Evolutionary conservation across 2,888 invertebrate species (phyloP).

Genomic region (Chymomyza fuscimana): DNA sequence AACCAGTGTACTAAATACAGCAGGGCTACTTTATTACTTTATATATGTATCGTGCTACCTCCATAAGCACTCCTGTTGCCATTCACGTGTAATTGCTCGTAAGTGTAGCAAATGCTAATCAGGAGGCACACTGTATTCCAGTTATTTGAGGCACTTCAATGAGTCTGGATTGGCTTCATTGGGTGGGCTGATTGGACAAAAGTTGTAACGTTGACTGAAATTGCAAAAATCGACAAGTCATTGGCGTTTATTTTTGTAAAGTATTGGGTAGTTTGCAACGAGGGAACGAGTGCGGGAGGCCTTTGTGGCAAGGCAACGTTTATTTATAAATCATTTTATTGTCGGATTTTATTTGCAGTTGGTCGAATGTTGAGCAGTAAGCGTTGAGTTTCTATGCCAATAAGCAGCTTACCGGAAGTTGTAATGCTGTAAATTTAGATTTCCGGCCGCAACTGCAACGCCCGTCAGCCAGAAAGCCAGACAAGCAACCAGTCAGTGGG

Average conservation of each 20-base stretch:
- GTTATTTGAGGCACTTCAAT: neutral
- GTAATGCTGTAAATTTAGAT: constrained; percentile 74
- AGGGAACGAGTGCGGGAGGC: neutral
- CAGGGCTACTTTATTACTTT: neutral
- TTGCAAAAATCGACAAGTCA: constrained; percentile 45
- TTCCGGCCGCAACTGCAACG: constrained; percentile 69
- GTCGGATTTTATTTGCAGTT: constrained; percentile 67
- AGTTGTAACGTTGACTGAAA: constrained; percentile 25
- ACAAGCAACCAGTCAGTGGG: constrained; percentile 6
- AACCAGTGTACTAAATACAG: neutral
- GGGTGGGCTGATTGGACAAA: neutral
- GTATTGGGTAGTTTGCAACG: neutral
- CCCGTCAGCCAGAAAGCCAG: constrained; percentile 28
- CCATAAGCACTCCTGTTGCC: constrained; percentile 12
- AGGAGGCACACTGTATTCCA: constrained; percentile 11
- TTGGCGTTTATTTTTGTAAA: constrained; percentile 14
- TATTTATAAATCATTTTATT: constrained; percentile 74
- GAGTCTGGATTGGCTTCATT: neutral
- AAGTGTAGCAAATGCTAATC: constrained; percentile 47
- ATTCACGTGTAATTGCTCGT: constrained; percentile 46
- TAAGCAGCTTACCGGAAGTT: constrained; percentile 73
- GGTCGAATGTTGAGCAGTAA: constrained; percentile 40
- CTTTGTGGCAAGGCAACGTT: constrained; percentile 43
- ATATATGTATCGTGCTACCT: neutral
- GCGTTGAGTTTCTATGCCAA: constrained; percentile 65